Evolutionary conservation across 2,888 invertebrate species (phyloP).

Genomic region (Masnerella sp.): DNA sequence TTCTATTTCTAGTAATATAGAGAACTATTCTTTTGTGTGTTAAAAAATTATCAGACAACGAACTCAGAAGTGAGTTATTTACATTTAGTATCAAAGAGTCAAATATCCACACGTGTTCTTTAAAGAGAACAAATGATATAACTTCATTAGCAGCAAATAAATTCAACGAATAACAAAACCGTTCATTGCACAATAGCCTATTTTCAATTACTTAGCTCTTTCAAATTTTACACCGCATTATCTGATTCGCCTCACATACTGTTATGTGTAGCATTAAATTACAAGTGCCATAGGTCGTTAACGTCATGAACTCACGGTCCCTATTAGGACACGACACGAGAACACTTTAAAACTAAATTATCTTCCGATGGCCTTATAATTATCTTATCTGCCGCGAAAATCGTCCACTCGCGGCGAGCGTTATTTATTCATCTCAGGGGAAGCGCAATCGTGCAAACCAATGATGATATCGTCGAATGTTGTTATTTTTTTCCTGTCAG

Average conservation of each 20-base stretch:
- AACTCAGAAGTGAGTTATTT: too few species aligned
- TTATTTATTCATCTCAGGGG: neutral
- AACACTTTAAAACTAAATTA: neutral
- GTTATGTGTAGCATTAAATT: constrained; percentile 5
- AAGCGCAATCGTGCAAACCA: neutral
- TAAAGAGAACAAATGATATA: neutral
- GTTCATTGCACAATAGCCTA: constrained; percentile 12
- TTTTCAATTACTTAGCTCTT: constrained; percentile 10
- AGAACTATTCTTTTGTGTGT: too few species aligned
- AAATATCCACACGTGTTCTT: too few species aligned
- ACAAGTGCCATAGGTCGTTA: constrained; percentile 12
- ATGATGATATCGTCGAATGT: too few species aligned
- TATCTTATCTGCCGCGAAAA: neutral
- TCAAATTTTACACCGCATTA: constrained; percentile 17
- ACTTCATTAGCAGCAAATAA: constrained; percentile 5
- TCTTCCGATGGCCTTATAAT: neutral
- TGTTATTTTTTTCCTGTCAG: too few species aligned
- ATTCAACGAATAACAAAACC: constrained; percentile 3
- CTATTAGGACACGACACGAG: neutral
- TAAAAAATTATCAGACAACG: too few species aligned
- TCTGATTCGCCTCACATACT: constrained; percentile 6
- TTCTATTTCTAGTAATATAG: too few species aligned
- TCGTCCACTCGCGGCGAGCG: constrained; percentile 5
- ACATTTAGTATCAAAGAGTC: too few species aligned
- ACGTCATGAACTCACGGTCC: constrained; percentile 1